Evolutionary conservation across 1,140 invertebrate species (phyloP).

Genomic region (Drosophila albomicans): DNA sequence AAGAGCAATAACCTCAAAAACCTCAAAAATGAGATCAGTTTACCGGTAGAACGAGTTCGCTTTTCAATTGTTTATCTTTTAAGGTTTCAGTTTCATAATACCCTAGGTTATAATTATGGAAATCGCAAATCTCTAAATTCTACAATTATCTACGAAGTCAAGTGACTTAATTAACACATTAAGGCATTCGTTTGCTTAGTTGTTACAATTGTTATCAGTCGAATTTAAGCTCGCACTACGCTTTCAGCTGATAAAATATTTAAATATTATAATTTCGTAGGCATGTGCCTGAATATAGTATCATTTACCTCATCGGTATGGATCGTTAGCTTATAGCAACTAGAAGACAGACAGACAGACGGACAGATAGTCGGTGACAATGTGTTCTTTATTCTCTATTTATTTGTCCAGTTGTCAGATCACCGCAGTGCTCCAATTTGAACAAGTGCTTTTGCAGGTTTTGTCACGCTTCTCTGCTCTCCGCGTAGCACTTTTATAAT

Average conservation of each 20-base stretch:
- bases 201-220: constrained; percentile 20
- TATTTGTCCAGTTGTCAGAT: constrained; percentile 1
- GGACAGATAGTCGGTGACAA: not conserved
- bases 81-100: not conserved
- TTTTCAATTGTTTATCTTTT: not conserved
- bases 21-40: constrained; percentile 40
- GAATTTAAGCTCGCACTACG: constrained; percentile 18
- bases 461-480: constrained; percentile 67
- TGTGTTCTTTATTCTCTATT: constrained; percentile 24
- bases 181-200: constrained; percentile 42
- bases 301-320: constrained; percentile 11
- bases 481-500: constrained; percentile 24
- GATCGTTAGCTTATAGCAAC: constrained; percentile 4
- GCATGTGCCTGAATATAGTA: not conserved
- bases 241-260: constrained; percentile 66
- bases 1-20: constrained; percentile 26
- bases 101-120: not conserved
- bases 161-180: constrained; percentile 39
- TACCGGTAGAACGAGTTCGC: constrained; percentile 11
- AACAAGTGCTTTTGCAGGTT: constrained; percentile 57
- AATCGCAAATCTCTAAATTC: not conserved
- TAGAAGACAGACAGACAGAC: not conserved
- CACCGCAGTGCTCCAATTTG: constrained; percentile 49
- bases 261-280: constrained; percentile 44
- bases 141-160: not conserved